phyloP scores from a whole-genome alignment of 2,797 vertebrate species.

The Arctocebus calabarensis region DNA sequence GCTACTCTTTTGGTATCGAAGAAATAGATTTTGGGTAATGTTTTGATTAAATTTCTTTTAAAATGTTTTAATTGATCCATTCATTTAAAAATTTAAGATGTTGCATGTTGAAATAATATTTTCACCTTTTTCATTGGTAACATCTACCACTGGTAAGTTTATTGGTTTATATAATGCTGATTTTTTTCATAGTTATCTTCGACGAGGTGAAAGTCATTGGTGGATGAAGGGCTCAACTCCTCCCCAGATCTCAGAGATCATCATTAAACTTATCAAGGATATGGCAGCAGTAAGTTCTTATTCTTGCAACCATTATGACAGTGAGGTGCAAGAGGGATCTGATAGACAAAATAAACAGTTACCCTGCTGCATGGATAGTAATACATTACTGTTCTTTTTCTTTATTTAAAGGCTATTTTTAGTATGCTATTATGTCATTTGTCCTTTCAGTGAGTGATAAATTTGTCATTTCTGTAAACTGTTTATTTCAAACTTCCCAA shows the following conservation, averaged over 20 bases:
- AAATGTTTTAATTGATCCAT: not conserved
- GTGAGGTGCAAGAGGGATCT: not conserved
- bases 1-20: slow-evolving; percentile 1
- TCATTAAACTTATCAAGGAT: slow-evolving; percentile 99
- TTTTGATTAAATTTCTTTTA: slow-evolving; percentile 40
- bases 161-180: not conserved
- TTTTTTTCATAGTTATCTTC: slow-evolving; percentile 92
- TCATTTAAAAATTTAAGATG: slow-evolving; percentile 41
- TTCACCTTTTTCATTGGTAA: slow-evolving; percentile 23
- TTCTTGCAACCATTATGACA: not conserved
- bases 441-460: slow-evolving; percentile 1
- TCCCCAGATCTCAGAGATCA: slow-evolving; percentile 98
- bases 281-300: slow-evolving; percentile 96
- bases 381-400: not conserved
- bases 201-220: slow-evolving; percentile 99
- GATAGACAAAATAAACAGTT: not conserved
- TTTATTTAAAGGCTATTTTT: slow-evolving; percentile 39
- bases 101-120: slow-evolving; percentile 14
- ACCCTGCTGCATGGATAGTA: not conserved
- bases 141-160: not conserved
- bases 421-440: not conserved
- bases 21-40: not conserved
- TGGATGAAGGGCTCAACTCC: slow-evolving; percentile 99
- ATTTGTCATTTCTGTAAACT: slow-evolving; percentile 20
- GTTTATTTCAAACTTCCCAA: slow-evolving; percentile 18